Percentiles rank a stretch among this genome's conserved stretches.
Conservation (phyloP, 1,140 invertebrate genomes). For the Bradynema listronoti region DNA sequence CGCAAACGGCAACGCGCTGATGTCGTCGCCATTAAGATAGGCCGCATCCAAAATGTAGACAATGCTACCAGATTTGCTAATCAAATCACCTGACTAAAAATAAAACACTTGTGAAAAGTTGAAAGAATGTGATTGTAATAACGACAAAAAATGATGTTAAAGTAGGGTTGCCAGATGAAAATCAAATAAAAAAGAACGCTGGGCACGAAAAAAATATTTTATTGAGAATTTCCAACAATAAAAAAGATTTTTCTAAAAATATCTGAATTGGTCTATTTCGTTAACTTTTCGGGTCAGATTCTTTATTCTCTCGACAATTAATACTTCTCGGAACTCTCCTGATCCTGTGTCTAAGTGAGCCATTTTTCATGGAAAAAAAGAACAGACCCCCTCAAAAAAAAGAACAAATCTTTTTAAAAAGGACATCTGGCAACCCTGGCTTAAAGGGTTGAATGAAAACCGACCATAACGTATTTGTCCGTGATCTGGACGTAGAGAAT, state of each 20-base stretch:
- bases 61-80: slow-evolving; percentile 16
- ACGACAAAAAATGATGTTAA: not conserved
- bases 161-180: not conserved
- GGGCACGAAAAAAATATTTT: not conserved
- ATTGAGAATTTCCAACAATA: slow-evolving; percentile 1
- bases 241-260: too few species aligned
- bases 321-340: too few species aligned
- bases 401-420: not conserved
- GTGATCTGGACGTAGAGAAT: slow-evolving; percentile 19
- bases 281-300: too few species aligned
- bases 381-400: not conserved
- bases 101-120: not conserved
- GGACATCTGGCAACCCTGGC: too few species aligned
- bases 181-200: not conserved
- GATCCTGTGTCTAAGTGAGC: too few species aligned
- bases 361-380: too few species aligned
- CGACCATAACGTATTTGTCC: slow-evolving; percentile 17
- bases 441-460: too few species aligned
- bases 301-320: too few species aligned
- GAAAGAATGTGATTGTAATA: not conserved
- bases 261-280: too few species aligned
- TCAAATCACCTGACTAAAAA: slow-evolving; percentile 30
- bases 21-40: slow-evolving; percentile 24
- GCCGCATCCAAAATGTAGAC: slow-evolving; percentile 30
- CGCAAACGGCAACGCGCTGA: slow-evolving; percentile 18